Evolutionary conservation across 1,140 invertebrate species (phyloP), one percentile per base, ranked within the genome.

Genomic region (Argopecten irradians): DNA sequence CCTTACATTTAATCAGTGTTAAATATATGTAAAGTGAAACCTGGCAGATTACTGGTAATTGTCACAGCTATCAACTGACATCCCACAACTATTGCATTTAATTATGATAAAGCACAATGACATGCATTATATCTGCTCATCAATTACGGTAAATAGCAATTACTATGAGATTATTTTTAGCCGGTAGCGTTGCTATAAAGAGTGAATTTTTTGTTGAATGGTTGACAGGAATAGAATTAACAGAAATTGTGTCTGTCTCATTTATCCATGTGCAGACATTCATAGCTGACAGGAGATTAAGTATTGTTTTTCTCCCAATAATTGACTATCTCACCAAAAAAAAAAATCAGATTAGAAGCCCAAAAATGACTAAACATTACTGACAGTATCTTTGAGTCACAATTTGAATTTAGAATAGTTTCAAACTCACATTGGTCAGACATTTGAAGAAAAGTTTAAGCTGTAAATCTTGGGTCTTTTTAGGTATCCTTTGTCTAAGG

Each of bases 51-150:
- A 71, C 55, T 39, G 36, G 5, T 39, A 28, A 2, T 7, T 71
- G 55, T 71, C 55, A 71, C 19, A 8, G n/a, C n/a, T n/a, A 3
- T 71, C 55, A 71, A 71, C 55, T 71, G 16, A 71, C n/a, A 71
- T n/a, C 55, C 8, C 22, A 19, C 43, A 11, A 11, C 55, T 7
- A 28, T 71, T 71, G 55, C 22, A 28, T 71, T 71, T 71, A 71
- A 71, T 71, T 71, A 71, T 28, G 55, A 71, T 71, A 28, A 71
- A 71, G 22, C 11, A 71, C 55, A 28, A 28, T 71, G 55, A 71
- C 28, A 71, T 71, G 55, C 55, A 71, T 71, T 71, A 71, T 71
- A 28, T 71, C 55, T 71, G n/a, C 55, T 71, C 55, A 71, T 71
- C 55, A 71, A 71, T 71, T 71, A n/a, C n/a, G n/a, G n/a, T n/a